Evolutionary conservation across 2,113 vertebrate genomes (phyloP).

Genomic region (Nyctibius bracteatus): DNA sequence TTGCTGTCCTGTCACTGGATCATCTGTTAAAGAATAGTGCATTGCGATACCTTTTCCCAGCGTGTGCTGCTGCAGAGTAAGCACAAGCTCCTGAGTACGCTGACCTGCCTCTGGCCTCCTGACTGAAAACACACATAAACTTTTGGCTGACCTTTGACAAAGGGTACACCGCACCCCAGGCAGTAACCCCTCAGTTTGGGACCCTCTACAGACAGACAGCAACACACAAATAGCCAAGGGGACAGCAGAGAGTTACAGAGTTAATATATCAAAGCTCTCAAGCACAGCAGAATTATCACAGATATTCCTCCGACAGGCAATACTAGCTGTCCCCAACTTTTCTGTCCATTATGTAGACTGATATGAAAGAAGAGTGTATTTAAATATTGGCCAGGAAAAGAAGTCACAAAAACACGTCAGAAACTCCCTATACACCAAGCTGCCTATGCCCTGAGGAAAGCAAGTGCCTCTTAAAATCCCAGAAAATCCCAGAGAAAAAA

Average conservation of each 20-base stretch:
- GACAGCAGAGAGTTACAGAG: neutral
- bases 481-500: neutral
- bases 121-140: neutral
- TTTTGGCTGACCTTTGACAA: neutral
- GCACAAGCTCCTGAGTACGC: neutral
- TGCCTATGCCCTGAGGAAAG: neutral
- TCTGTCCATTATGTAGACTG: neutral
- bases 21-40: accelerated
- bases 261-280: neutral
- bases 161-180: neutral
- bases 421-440: neutral
- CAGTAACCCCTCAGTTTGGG: neutral
- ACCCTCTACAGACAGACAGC: neutral
- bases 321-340: neutral
- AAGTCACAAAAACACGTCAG: neutral
- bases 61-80: neutral
- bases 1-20: neutral
- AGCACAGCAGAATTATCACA: neutral
- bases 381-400: neutral
- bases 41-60: neutral
- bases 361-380: neutral
- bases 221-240: neutral
- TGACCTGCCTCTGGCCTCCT: neutral
- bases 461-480: neutral
- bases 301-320: neutral